These are phyloP conservation scores for Scaptomyza graminum DNA, from an alignment of 1,140 invertebrate genomes.

Conservation along the genomic window DNA sequence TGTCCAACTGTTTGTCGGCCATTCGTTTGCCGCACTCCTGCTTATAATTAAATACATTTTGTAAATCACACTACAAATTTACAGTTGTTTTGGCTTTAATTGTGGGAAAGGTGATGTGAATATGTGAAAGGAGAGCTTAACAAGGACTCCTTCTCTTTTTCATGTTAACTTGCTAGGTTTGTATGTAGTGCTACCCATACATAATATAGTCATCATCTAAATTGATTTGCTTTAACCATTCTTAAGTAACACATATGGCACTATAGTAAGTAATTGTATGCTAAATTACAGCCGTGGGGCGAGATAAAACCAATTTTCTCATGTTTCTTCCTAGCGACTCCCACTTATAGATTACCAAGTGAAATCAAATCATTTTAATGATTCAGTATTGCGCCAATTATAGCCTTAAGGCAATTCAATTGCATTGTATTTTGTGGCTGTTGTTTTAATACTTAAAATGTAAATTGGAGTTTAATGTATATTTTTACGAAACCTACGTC, in stretches of 20 bases:
- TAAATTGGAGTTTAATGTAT: slow-evolving; percentile 74
- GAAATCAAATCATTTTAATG: slow-evolving; percentile 39
- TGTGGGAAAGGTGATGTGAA: slow-evolving; percentile 25
- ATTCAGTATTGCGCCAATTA: slow-evolving; percentile 44
- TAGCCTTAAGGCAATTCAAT: slow-evolving; percentile 40
- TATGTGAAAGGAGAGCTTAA: too few relatives aligned
- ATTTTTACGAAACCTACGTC: slow-evolving; percentile 74
- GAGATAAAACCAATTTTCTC: slow-evolving; percentile 3
- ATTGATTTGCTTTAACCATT: neutral
- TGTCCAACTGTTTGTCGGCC: slow-evolving; percentile 5
- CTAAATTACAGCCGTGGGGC: neutral
- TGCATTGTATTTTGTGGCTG: slow-evolving; percentile 13
- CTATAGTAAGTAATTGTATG: too few relatives aligned
- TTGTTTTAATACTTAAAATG: slow-evolving; percentile 54
- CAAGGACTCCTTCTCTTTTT: neutral
- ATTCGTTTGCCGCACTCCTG: slow-evolving; percentile 10
- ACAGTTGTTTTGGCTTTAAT: slow-evolving; percentile 22
- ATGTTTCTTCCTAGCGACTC: slow-evolving; percentile 20
- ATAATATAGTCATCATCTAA: slow-evolving; percentile 1
- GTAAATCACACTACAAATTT: slow-evolving; percentile 64
- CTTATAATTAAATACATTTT: slow-evolving; percentile 73
- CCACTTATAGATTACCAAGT: slow-evolving; percentile 27
- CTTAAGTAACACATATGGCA: too few relatives aligned
- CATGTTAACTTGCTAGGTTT: neutral
- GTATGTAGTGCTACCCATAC: neutral